phyloP scores from a whole-genome alignment of 2,113 vertebrate genomes.

The Anarhynchus alexandrinus region DNA sequence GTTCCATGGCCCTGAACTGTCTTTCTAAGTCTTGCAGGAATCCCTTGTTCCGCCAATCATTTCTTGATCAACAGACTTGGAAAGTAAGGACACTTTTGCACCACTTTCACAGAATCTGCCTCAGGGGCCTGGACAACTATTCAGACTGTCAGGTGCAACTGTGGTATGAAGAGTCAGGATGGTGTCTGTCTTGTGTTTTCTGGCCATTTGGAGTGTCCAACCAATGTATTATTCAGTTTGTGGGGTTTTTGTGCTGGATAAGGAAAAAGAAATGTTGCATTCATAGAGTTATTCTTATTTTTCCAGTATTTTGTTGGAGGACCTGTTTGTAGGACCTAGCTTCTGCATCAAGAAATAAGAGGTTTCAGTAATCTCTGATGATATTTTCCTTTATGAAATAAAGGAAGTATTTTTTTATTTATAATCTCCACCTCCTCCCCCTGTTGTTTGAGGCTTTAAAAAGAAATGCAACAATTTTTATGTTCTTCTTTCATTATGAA shows the following conservation, averaged over 20 bases:
- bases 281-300: neutral
- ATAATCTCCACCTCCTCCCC: fast-evolving
- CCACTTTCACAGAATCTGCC: neutral
- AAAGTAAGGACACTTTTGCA: neutral
- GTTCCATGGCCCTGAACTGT: neutral
- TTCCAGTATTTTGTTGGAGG: neutral
- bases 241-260: neutral
- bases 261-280: neutral
- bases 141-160: neutral
- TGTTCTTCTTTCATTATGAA: neutral
- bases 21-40: neutral
- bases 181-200: neutral
- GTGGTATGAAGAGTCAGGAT: neutral
- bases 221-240: neutral
- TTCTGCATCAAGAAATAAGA: neutral
- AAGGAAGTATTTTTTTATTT: too few relatives aligned
- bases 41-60: neutral
- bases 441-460: neutral
- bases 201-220: neutral
- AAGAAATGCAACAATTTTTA: neutral
- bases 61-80: neutral
- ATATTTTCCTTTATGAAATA: neutral
- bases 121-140: fast-evolving
- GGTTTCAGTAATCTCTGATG: neutral
- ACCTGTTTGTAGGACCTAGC: neutral